A percentile compares a stretch with the other conserved stretches of the same genome.
Evolutionary conservation across 2,113 vertebrate genomes (phyloP).

Genomic region (Pedionomus torquatus): DNA sequence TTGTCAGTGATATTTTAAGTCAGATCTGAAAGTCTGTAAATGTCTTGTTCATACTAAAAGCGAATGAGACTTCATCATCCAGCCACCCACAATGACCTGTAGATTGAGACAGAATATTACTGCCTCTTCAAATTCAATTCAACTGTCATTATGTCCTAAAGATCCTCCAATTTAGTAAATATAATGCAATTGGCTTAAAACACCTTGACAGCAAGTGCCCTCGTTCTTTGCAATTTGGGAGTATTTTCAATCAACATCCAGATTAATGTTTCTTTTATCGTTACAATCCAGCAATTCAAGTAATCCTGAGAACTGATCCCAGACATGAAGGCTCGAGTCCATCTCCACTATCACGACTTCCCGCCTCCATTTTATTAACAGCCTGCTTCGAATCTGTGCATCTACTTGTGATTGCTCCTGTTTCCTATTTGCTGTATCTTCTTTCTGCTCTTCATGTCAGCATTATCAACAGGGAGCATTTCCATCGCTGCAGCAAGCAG

Average conservation of each 20-base stretch:
- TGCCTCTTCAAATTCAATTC: conserved; percentile 26
- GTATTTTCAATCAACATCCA: neutral
- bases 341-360: neutral
- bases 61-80: conserved; percentile 2
- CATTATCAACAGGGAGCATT: neutral
- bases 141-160: neutral
- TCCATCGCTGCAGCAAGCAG: neutral
- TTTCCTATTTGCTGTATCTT: neutral
- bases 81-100: conserved; percentile 41
- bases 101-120: neutral
- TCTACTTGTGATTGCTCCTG: neutral
- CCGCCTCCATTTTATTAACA: neutral
- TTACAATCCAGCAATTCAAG: neutral
- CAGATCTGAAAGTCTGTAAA: conserved; percentile 8
- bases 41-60: conserved; percentile 30
- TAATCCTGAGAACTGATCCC: neutral
- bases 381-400: neutral
- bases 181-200: neutral
- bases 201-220: neutral
- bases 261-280: neutral
- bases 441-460: neutral
- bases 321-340: neutral
- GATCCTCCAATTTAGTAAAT: neutral
- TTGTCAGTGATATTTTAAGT: conserved; percentile 49
- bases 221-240: fast-evolving